Conservation (phyloP, 2,888 invertebrate genomes). For the Archips xylosteana region DNA sequence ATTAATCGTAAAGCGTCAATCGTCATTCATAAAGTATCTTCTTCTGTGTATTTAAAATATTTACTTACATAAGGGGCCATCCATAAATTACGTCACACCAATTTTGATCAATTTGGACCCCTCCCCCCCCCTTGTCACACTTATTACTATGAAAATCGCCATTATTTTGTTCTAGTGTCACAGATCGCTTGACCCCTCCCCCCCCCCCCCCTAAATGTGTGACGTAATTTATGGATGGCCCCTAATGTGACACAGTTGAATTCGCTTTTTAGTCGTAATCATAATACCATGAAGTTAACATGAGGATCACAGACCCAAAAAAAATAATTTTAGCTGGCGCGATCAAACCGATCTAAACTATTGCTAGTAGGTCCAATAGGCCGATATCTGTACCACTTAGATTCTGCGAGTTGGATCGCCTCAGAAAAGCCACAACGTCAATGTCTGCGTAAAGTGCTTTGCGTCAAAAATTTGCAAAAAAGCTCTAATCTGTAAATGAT, state of each 20-base stretch:
- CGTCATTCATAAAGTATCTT: background rate
- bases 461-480: background rate
- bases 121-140: too few species aligned
- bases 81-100: too few species aligned
- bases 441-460: background rate
- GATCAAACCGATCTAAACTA: background rate
- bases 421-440: background rate
- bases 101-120: too few species aligned
- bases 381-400: background rate
- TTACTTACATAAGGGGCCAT: background rate
- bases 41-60: background rate
- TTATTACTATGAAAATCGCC: too few species aligned
- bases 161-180: too few species aligned
- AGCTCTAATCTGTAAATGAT: too few species aligned
- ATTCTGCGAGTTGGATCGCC: background rate
- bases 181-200: too few species aligned
- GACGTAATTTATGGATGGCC: too few species aligned
- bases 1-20: background rate
- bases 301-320: background rate
- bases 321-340: background rate
- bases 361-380: background rate
- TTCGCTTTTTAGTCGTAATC: background rate
- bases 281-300: background rate
- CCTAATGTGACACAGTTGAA: constrained; percentile 5
- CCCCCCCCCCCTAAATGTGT: too few species aligned